Evolutionary conservation across 1,140 invertebrate genomes (phyloP).

Genomic region (Lordiphosa clarofinis): DNA sequence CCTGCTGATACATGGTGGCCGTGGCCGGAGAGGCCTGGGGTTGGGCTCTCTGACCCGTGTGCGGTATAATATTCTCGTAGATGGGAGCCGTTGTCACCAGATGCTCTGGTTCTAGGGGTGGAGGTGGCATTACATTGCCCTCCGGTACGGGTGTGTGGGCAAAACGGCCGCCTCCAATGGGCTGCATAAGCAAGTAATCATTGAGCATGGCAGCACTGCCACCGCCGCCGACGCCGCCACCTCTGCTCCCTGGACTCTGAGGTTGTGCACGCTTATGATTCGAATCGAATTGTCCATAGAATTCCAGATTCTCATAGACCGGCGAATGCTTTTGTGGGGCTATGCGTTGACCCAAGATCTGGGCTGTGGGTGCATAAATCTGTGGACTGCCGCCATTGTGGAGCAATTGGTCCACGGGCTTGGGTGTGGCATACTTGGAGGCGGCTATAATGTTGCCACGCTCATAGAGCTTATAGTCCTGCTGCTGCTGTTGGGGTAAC

Average conservation of each 20-base stretch:
- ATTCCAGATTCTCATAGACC: constrained; percentile 91
- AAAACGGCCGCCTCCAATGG: constrained; percentile 59
- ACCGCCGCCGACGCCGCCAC: constrained; percentile 17
- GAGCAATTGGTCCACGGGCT: constrained; percentile 82
- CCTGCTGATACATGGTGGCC: constrained; percentile 71
- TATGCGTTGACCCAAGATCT: constrained; percentile 57
- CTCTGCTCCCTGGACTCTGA: constrained; percentile 73
- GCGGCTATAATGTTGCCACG: constrained; percentile 84
- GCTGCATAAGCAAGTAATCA: constrained; percentile 53
- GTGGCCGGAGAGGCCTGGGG: constrained; percentile 76
- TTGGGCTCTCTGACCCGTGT: constrained; percentile 78
- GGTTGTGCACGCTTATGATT: constrained; percentile 80
- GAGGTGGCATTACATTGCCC: neutral
- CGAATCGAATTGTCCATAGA: constrained; percentile 82
- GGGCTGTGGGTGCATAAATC: constrained; percentile 60
- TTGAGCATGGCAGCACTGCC: constrained; percentile 48
- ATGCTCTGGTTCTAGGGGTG: constrained; percentile 11
- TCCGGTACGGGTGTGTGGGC: constrained; percentile 76
- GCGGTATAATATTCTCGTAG: constrained; percentile 87
- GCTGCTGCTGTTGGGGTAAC: constrained; percentile 30
- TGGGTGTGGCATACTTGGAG: constrained; percentile 87
- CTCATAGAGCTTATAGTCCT: constrained; percentile 84
- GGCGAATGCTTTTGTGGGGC: constrained; percentile 81
- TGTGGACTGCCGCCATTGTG: constrained; percentile 39
- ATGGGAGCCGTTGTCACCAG: constrained; percentile 81